Base-by-base conservation (phyloP, 2,797 vertebrate genomes). In the Philypnodon macrostomus region DNA sequence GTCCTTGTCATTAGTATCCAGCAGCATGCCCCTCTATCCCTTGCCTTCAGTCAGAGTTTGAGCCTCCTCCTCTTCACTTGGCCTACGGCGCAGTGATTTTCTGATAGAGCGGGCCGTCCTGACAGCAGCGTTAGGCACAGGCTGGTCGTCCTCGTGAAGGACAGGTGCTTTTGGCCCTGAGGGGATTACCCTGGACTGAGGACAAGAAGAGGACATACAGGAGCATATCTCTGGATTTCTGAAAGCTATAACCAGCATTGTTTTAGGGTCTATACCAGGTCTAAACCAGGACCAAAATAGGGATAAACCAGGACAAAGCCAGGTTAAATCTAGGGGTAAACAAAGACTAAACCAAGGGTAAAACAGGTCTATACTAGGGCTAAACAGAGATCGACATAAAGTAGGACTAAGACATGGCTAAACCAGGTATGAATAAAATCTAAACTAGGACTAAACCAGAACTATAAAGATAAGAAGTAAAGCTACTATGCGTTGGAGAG, bases 71-170 rank as follows among this genome's bases (percentile, higher is more conserved):
- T 53, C 55, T 29, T 45, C 18, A 5, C 46, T 40, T 39, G 57
- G 77, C 71, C 37, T 0, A 34, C 64, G 73, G 68, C 45, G 2
- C 2, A 8, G 53, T 60, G 64, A 75, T 75, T 58, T 73, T 57
- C 73, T 29, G 64, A 53, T 45, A 37, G 61, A 52, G 17, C 36
- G 7, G n/a, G 13, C 1, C 8, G 38, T 36, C 55, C 57, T 76
- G 80, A 85, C 77, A 77, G 76, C 62, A 46, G 58, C 33, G 61
- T 52, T 60, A 53, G 38, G 47, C 39, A 7, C 32, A 51, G 54
- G 53, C 32, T 36, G 12, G 47, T 58, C 32, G 57, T 77, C 76
- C 64, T 48, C 71, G 47, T 67, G 76, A 78, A 82, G 75, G 79
- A 70, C 74, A 68, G 77, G 50, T 53, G 54, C 65, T 29, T 49